These are phyloP conservation scores for Anguilla anguilla DNA, from an alignment of 2,797 vertebrate genomes.

Conservation along the genomic window DNA sequence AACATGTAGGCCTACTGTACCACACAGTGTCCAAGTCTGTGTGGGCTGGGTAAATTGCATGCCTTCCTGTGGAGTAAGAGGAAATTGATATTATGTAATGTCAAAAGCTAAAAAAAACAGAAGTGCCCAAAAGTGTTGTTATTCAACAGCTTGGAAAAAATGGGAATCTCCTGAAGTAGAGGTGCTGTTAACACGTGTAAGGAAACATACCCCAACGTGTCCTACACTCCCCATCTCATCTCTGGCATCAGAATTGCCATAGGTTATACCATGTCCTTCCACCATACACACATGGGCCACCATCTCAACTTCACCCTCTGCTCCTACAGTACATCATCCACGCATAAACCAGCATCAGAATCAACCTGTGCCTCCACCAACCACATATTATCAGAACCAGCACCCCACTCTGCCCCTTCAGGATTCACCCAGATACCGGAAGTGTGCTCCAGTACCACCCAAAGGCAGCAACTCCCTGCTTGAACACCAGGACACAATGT, in stretches of 20 bases:
- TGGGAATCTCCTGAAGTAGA: constrained; percentile 1
- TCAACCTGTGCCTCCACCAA: background rate
- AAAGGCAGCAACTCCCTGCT: background rate
- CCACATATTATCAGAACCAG: background rate
- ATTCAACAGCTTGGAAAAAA: constrained; percentile 21
- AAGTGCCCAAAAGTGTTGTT: background rate
- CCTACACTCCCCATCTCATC: background rate
- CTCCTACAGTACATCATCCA: background rate
- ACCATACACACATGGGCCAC: background rate
- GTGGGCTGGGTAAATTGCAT: constrained; percentile 23
- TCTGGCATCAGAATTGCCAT: background rate
- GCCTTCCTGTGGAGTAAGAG: constrained; percentile 17
- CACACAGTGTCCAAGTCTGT: background rate
- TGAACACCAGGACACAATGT: background rate
- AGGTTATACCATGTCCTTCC: background rate
- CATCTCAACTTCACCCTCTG: background rate
- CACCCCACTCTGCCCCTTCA: background rate
- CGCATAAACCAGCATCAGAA: background rate
- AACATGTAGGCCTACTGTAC: background rate
- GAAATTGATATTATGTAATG: constrained; percentile 23
- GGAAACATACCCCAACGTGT: background rate
- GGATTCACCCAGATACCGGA: background rate
- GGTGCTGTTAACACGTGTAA: background rate
- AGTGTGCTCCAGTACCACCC: background rate
- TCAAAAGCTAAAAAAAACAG: constrained; percentile 21